phyloP scores from a whole-genome alignment of 2,797 vertebrate species.

The Periparus ater region DNA sequence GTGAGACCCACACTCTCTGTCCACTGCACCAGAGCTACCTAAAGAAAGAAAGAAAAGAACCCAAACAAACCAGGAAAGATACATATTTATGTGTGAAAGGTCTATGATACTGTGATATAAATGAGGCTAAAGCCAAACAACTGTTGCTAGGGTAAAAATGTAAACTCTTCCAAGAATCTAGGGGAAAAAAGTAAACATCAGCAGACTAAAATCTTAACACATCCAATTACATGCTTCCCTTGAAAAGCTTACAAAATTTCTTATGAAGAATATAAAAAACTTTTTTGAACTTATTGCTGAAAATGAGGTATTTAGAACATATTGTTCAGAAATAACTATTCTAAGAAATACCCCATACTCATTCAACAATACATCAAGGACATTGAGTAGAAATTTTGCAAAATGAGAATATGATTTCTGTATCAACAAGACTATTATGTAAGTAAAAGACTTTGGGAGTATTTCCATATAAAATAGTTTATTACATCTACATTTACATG shows the following conservation, averaged over 20 bases:
- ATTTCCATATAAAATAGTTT: background rate
- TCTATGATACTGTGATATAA: background rate
- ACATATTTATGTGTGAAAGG: background rate
- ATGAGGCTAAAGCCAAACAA: background rate
- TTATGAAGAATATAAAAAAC: background rate
- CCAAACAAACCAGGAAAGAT: background rate
- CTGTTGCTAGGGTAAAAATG: background rate
- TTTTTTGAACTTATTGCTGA: background rate
- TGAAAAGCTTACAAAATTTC: background rate
- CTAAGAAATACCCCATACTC: background rate
- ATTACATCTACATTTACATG: background rate
- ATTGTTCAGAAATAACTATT: background rate
- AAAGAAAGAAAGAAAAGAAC: background rate
- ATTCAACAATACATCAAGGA: background rate
- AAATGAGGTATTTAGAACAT: background rate
- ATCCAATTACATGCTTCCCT: background rate
- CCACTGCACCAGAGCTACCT: conserved; percentile 95
- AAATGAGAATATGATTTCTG: background rate
- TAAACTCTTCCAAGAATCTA: background rate
- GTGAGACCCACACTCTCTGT: conserved; percentile 95
- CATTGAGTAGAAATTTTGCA: background rate
- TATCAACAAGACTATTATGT: background rate
- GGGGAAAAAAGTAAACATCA: background rate
- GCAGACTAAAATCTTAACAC: background rate
- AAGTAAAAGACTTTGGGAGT: background rate